These are phyloP conservation scores for Tetragonula clypearis DNA, from an alignment of 1,140 invertebrate species.

Conservation along the genomic window DNA sequence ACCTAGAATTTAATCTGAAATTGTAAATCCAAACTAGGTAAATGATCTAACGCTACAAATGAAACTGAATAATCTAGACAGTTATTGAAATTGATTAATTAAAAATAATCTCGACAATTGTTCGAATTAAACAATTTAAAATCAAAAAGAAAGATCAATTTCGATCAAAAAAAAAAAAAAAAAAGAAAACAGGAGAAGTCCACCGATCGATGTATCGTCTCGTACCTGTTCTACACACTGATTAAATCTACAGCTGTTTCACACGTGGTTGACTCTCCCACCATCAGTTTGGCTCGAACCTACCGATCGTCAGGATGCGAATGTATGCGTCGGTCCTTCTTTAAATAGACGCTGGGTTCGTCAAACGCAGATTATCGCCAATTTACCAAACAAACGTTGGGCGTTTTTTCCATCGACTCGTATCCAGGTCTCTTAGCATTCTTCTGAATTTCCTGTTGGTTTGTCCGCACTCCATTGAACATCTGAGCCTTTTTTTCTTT, in stretches of 20 bases:
- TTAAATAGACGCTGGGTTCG: slow-evolving; percentile 36
- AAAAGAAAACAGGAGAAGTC: not conserved
- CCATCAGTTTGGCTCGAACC: not conserved
- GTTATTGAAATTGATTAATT: too few relatives aligned
- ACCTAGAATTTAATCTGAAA: too few relatives aligned
- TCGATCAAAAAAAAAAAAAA: not conserved
- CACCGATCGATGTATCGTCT: slow-evolving; percentile 24
- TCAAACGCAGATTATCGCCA: slow-evolving; percentile 35
- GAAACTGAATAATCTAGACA: too few relatives aligned
- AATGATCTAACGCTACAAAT: too few relatives aligned
- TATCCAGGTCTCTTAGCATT: not conserved
- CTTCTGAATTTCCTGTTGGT: not conserved
- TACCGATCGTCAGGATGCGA: slow-evolving; percentile 28
- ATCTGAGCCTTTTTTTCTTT: not conserved
- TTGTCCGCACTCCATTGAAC: not conserved
- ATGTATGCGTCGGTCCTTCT: slow-evolving; percentile 54
- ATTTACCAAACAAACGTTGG: slow-evolving; percentile 43
- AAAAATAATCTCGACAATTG: too few relatives aligned
- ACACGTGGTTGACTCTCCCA: slow-evolving; percentile 40
- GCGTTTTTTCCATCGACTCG: not conserved
- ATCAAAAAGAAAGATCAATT: not conserved
- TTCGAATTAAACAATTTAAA: not conserved
- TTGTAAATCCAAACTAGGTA: too few relatives aligned
- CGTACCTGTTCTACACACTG: slow-evolving; percentile 30
- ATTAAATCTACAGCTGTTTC: slow-evolving; percentile 59